Base-by-base conservation (phyloP, 2,797 vertebrate species). In the Chanos chanos region DNA sequence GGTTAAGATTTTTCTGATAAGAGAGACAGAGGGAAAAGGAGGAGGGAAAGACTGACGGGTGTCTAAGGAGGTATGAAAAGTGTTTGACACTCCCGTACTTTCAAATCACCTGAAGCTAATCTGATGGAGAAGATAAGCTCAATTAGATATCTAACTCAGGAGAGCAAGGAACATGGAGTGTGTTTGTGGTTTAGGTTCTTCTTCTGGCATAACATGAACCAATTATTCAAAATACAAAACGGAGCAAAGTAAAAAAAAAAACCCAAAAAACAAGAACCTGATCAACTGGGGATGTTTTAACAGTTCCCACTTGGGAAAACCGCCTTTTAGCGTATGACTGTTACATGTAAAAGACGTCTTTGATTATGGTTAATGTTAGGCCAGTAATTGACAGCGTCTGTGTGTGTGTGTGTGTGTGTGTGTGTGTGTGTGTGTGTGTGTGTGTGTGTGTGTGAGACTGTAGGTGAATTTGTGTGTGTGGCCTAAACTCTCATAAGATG, bases 401-500 rank as follows among this genome's bases (percentile, higher is more conserved):
- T 33, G 8, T 41, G 5, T 22, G 33, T 4, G 5, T 13, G 15
- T 22, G 22, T 21, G 7, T 64, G 39, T 50, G 19, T 50, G 54
- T 54, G 10, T 68, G 44, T 25, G 54, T 56, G 37, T 68, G 68
- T 72, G 13, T 51, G 33, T 50, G 49, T 47, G 34, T 31, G 15
- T 64, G 40, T 45, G 39, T 41, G 21, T 61, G 27, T 34, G 25
- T 28, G 39, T 52, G 49, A n/a, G n/a, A n/a, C n/a, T n/a, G n/a
- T n/a, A n/a, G n/a, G n/a, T n/a, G n/a, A n/a, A n/a, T n/a, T n/a
- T 51, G 59, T 39, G 45, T 15, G 10, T n/a, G 13, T 13, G 36
- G 10, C 44, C 28, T 19, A 12, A 43, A 12, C 13, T 44, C 21
- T 19, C 6, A 16, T 28, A 39, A 43, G 34, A 12, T 55, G 4